Evolutionary conservation across 1,140 invertebrate species (phyloP).

Genomic region (Rhizoglyphus robini): DNA sequence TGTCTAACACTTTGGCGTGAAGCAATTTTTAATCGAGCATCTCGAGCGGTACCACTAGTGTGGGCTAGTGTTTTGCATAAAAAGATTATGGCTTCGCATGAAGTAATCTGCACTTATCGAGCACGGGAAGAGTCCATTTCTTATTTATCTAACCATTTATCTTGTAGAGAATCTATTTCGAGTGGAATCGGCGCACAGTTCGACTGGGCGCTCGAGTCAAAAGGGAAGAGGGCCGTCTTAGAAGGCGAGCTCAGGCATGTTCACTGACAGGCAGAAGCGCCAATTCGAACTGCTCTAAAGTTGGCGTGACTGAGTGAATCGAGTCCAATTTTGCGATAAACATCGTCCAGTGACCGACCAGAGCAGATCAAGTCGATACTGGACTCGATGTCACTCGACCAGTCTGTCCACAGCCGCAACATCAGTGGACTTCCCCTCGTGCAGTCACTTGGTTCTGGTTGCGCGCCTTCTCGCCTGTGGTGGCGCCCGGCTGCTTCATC

Average conservation of each 20-base stretch:
- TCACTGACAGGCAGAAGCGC: neutral
- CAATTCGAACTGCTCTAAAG: neutral
- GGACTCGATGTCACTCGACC: too few relatives aligned
- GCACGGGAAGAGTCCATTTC: neutral
- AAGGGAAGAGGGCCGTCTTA: neutral
- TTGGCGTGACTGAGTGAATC: too few relatives aligned
- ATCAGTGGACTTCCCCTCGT: too few relatives aligned
- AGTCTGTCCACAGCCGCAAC: too few relatives aligned
- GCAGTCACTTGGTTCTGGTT: too few relatives aligned
- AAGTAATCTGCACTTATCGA: constrained; percentile 11
- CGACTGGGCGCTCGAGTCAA: neutral
- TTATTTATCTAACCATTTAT: constrained; percentile 14
- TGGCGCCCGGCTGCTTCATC: too few relatives aligned
- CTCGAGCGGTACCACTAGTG: neutral
- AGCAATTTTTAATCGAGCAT: constrained; percentile 7
- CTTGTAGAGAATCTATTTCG: constrained; percentile 5
- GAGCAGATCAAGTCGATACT: too few relatives aligned
- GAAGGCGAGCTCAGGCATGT: neutral
- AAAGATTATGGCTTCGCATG: constrained; percentile 10
- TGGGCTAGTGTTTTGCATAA: neutral
- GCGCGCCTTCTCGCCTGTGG: too few relatives aligned
- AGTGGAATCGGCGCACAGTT: neutral
- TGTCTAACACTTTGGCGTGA: neutral
- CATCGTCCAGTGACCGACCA: too few relatives aligned
- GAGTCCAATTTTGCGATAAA: too few relatives aligned